Base-by-base conservation (phyloP, 2,797 vertebrate species). In the Chiloscyllium punctatum region DNA sequence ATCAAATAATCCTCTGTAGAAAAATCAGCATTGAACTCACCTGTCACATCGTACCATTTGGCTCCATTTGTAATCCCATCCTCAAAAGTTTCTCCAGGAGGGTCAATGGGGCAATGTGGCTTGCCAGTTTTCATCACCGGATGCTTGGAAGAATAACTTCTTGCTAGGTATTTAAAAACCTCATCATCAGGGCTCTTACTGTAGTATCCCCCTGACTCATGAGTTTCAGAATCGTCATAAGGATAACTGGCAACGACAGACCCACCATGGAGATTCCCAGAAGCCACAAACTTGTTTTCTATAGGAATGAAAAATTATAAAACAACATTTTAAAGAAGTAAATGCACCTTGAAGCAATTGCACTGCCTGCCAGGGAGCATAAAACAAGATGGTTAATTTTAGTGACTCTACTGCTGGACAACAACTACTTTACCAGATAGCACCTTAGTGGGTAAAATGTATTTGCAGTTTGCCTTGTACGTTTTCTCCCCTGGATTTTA, bases 201-300 rank as follows among this genome's bases (percentile, higher is more conserved):
- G 96, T 99, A 99, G 94, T 97, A 88, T 79, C 98, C 98, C 86
- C 97, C 96, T 9, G 0, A 2, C 62, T 95, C 11, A 95, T 99
- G 99, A 0, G 77, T 91, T 72, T 97, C 96, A 3, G 99, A 99
- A 97, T 99, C 99, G 92, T 99, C 99, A 16, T 98, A 99, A 23
- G 99, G 99, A 96, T 99, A 99, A 97, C 99, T 99, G 96, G 99
- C 99, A 95, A 99, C 99, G 96, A 99, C 98, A 0, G 98, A 98
- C 96, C 99, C 99, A 0, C 99, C 99, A 0, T 99, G 99, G 57
- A 99, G 97, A 97, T 99, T 99, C 96, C 98, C 99, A 30, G 99
- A 99, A 94, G 99, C 98, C 95, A 99, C 98, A 96, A 99, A 99
- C 96, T 99, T 99, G 96, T 23, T 95, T 77, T 57, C 94, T 95